Evolutionary conservation across 2,888 invertebrate species (phyloP).

Genomic region (Campopleginae sp.): DNA sequence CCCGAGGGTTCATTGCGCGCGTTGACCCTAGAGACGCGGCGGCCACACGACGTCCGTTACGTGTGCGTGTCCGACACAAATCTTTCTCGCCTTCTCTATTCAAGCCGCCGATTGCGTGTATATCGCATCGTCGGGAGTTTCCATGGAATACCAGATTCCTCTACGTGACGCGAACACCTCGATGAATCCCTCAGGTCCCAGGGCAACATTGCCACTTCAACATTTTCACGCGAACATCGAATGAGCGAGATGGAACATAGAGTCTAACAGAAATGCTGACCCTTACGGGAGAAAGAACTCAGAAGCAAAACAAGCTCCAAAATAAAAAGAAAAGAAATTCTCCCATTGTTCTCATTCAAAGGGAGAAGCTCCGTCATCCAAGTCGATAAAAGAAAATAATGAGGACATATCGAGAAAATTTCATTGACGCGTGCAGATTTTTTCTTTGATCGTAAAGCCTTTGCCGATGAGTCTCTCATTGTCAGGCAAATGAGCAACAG

Average conservation of each 20-base stretch:
- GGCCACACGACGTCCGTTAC: slow-evolving; percentile 32
- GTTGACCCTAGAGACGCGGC: slow-evolving; percentile 43
- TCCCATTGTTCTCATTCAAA: background rate
- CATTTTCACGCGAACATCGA: slow-evolving; percentile 19
- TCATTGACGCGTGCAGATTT: background rate
- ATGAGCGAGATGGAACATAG: background rate
- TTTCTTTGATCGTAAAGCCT: background rate
- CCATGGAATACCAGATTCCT: slow-evolving; percentile 57
- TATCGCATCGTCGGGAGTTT: slow-evolving; percentile 36
- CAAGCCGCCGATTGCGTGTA: slow-evolving; percentile 5
- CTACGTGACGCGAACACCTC: slow-evolving; percentile 58
- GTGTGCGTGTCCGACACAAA: slow-evolving; percentile 51
- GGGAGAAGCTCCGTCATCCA: background rate
- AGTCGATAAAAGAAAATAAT: background rate
- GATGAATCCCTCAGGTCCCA: slow-evolving; percentile 32
- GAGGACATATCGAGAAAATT: slow-evolving; percentile 3
- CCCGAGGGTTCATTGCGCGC: slow-evolving; percentile 45
- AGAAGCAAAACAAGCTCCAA: background rate
- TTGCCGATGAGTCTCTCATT: background rate
- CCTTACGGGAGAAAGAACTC: background rate
- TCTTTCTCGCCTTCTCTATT: slow-evolving; percentile 6
- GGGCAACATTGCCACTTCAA: slow-evolving; percentile 24
- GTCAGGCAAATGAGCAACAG: background rate
- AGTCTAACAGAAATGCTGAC: slow-evolving; percentile 18
- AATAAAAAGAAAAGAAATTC: background rate